Base-by-base conservation (phyloP, 2,113 vertebrate genomes). In the Lophius piscatorius region DNA sequence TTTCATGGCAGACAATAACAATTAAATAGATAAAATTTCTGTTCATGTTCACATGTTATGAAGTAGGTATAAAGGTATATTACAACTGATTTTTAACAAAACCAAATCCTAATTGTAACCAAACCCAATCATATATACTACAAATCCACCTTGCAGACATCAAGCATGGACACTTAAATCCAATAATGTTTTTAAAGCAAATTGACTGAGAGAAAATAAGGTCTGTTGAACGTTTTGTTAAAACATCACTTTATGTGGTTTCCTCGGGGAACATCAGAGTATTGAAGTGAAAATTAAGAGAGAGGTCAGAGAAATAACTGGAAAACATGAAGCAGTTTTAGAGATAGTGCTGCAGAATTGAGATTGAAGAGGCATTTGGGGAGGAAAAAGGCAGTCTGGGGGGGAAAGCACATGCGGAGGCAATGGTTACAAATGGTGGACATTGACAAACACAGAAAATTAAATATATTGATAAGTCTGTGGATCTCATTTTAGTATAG, bases 281-380 rank as follows among this genome's bases (percentile, higher is more conserved):
- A 17, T 28, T 40, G 45, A 34, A 21, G 17, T 61, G 34, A 48
- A 45, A 70, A 51, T n/a, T 52, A 44, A n/a, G 42, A 45, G 14
- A 40, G 28, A 29, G 52, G 36, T 38, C 23, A 47, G 28, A 57
- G 48, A 23, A 72, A 44, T 46, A 40, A 47, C 34, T 22, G 40
- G 48, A 44, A 22, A 52, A 46, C 29, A 36, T 28, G 46, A 17
- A 41, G 63, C 46, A 54, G 70, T 68, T 65, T 70, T 45, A 38
- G 31, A 74, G 49, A 67, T 55, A 55, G 56, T 23, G 26, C 48
- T 14, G 33, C 46, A 50, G 47, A 78, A 82, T 70, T 38, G 55
- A 83, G 76, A 80, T 70, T 78, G 74, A 87, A 77, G 78, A 69
- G 47, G 55, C 1, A 17, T 1, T 14, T 24, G 35, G 42, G 29